Evolutionary conservation across 2,888 invertebrate species (phyloP).

Genomic region (Apotomis betuletana): DNA sequence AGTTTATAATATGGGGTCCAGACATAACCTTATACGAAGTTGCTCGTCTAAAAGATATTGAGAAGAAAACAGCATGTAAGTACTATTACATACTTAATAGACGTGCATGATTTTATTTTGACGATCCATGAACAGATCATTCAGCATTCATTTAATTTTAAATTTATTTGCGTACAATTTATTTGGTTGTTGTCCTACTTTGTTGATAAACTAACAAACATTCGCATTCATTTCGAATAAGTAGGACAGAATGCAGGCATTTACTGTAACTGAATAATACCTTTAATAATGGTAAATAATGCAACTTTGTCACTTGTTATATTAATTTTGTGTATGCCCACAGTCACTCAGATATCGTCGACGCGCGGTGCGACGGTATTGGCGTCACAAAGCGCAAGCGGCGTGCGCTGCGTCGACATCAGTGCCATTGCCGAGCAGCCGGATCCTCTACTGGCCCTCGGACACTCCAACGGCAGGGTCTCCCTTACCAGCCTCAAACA

Average conservation of each 20-base stretch:
- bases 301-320: too few species aligned
- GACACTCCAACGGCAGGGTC: slow-evolving; percentile 94
- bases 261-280: not conserved
- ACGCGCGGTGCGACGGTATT: slow-evolving; percentile 87
- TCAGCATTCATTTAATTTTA: not conserved
- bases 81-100: slow-evolving; percentile 39
- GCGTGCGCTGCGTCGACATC: slow-evolving; percentile 94
- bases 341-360: slow-evolving; percentile 88
- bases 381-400: slow-evolving; percentile 90
- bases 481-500: slow-evolving; percentile 90
- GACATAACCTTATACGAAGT: slow-evolving; percentile 95
- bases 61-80: slow-evolving; percentile 76
- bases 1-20: slow-evolving; percentile 95
- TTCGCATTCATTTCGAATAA: not conserved
- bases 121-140: not conserved
- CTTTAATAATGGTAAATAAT: too few species aligned
- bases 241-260: too few species aligned
- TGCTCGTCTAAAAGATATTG: slow-evolving; percentile 83
- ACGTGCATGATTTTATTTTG: not conserved
- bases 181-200: not conserved
- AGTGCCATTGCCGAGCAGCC: slow-evolving; percentile 88
- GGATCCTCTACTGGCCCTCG: slow-evolving; percentile 93
- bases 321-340: slow-evolving; percentile 56
- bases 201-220: not conserved
- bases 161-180: not conserved